These are phyloP conservation scores for Bilobella aurantiaca DNA, from an alignment of 1,140 invertebrate genomes.

Conservation along the genomic window DNA sequence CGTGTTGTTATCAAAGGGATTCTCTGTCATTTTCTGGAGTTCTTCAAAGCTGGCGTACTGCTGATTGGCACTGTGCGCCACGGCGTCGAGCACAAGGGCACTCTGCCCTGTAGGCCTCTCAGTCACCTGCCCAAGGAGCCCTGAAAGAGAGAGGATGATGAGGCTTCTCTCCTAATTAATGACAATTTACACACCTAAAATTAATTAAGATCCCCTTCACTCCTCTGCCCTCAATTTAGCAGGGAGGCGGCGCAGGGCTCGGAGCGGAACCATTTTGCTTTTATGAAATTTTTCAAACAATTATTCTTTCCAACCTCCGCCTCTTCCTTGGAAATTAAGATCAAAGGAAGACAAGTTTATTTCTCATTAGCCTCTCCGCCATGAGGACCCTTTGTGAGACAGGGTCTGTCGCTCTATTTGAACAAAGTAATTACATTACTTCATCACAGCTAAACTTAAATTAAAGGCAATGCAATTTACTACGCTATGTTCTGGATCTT, in stretches of 20 bases:
- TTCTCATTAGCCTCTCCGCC: background rate
- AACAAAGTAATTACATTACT: too few relatives aligned
- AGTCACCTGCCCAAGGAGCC: background rate
- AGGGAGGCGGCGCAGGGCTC: background rate
- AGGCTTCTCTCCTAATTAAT: too few relatives aligned
- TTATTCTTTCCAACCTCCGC: too few relatives aligned
- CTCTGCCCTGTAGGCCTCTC: background rate
- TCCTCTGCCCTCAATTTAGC: too few relatives aligned
- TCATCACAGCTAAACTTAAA: too few relatives aligned
- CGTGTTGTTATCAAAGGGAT: slow-evolving; percentile 39
- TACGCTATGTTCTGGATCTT: too few relatives aligned
- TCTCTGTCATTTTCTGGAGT: slow-evolving; percentile 35
- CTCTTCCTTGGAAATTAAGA: background rate
- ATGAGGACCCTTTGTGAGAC: too few relatives aligned
- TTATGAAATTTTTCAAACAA: background rate
- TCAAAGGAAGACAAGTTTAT: background rate
- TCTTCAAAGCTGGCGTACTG: slow-evolving; percentile 52
- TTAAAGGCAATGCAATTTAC: too few relatives aligned
- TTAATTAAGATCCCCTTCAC: too few relatives aligned
- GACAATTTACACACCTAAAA: too few relatives aligned
- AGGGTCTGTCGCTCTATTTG: too few relatives aligned
- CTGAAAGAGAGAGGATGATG: background rate
- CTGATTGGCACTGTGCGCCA: slow-evolving; percentile 32
- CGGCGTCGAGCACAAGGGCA: background rate
- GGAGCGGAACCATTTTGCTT: background rate